Evolutionary conservation across 2,888 invertebrate species (phyloP), one percentile per base, ranked within the genome.

Genomic region (Ornithoptera priamus): DNA sequence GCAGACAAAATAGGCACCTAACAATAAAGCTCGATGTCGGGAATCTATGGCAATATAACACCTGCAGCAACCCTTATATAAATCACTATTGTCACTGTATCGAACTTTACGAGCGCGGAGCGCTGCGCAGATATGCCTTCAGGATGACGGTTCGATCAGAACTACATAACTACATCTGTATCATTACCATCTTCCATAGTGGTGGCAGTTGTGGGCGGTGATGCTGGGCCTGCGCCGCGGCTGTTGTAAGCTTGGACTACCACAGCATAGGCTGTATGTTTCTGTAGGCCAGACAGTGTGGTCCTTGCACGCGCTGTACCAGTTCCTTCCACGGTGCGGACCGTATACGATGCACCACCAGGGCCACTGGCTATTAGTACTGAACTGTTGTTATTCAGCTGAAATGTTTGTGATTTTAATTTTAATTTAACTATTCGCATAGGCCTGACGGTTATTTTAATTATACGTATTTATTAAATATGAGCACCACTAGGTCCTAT

Each of bases 201-300:
- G 77, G 96, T 95, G 7, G 96, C 95, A 64, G 95, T 95, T 62
- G 96, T 95, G 56, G 97, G 96, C 70, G 96, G 95, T 58, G 96
- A 97, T 17, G 96, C 95, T 1, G 97, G 97, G 0, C 97, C 97
- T 62, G 97, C 96, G 36, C 97, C 97, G 79, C 97, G 94, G 80
- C 96, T 97, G 76, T 97, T 97, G 82, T 97, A 97, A 36, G 97
- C 97, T 87, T 97, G 97, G 2, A 97, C 96, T 61, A 97, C 95
- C 42, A 97, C 95, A 75, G 95, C 96, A 81, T 97, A 97, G 8
- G 95, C 94, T 1, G 97, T 95, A 84, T 95, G 97, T 85, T 97
- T 97, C 80, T 95, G 94, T 53, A 97, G 92, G 53, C 96, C 96
- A 65, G 94, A 94, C 42, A 96, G 86, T 12, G 94, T 92, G 0